Evolutionary conservation across 2,888 invertebrate genomes (phyloP), one percentile per base, ranked within the genome.

Genomic region (Meandrusa payeni): DNA sequence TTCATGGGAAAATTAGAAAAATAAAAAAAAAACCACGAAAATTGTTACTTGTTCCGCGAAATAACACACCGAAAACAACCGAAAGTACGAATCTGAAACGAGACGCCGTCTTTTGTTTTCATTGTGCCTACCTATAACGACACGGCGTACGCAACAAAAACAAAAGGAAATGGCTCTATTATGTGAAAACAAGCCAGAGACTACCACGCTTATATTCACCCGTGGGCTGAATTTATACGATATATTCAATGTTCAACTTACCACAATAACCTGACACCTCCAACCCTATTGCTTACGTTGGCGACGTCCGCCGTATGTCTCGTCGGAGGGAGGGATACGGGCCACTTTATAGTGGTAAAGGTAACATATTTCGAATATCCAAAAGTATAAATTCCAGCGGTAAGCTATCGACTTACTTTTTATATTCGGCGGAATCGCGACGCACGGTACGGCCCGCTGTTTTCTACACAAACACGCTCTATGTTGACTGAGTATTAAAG

Each of bases 371-470:
- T 82, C 76, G 85, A 78, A 83, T 83, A 87, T 81, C 82, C 80
- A 79, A 81, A 85, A 82, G 86, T 85, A 87, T 87, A 87, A 87
- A 87, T 87, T 87, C 73, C 63, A 58, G 57, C 73, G 69, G 83
- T 86, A 86, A 87, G 87, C 86, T 86, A 86, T 87, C 81, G 86
- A 83, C 86, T 87, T 87, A 85, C 79, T 85, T 86, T 86, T 86
- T 87, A 86, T 86, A 85, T 83, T 77, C 83, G 61, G 64, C 63
- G 66, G 72, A 77, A 78, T 77, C 81, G 79, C 69, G 72, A 73
- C 74, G 68, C 58, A 67, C 39, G 61, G 73, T 78, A 83, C 79
- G 77, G 78, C 64, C 75, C 63, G 73, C 75, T 86, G 83, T 87
- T 86, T 83, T 80, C 61, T 77, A 76, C 73, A 75, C 76, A 86